Conservation (phyloP, 2,888 invertebrate genomes). For the Drosophila siamana region DNA sequence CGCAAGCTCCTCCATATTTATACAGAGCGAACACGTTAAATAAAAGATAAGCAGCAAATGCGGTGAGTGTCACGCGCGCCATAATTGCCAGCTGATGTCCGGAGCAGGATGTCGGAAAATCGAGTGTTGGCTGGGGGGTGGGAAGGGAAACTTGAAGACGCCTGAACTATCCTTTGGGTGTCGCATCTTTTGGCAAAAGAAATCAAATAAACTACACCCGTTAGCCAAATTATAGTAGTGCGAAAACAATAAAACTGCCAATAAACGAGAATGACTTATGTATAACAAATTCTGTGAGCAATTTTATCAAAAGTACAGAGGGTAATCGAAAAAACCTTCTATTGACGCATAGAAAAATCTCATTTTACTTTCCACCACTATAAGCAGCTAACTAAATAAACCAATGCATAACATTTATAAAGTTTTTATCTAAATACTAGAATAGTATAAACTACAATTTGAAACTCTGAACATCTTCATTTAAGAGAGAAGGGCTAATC, state of each 20-base stretch:
- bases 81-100: constrained; percentile 49
- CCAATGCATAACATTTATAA: too few species aligned
- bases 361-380: too few species aligned
- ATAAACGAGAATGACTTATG: background rate
- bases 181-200: constrained; percentile 59
- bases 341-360: too few species aligned
- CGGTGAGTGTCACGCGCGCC: constrained; percentile 72
- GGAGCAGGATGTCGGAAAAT: background rate
- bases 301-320: too few species aligned
- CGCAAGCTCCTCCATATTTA: constrained; percentile 70
- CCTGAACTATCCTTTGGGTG: constrained; percentile 9
- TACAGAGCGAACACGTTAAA: constrained; percentile 79
- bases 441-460: too few species aligned
- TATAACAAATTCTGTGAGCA: background rate
- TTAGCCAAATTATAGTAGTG: constrained; percentile 8
- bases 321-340: too few species aligned
- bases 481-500: too few species aligned
- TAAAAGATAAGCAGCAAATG: constrained; percentile 74
- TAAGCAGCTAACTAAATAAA: too few species aligned
- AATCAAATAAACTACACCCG: constrained; percentile 70
- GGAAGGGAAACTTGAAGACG: constrained; percentile 1
- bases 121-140: background rate
- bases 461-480: too few species aligned
- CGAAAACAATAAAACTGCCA: background rate
- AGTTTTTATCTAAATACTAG: too few species aligned